Base-by-base conservation (phyloP, 2,113 vertebrate species). In the Onychorhynchus coronatus region DNA sequence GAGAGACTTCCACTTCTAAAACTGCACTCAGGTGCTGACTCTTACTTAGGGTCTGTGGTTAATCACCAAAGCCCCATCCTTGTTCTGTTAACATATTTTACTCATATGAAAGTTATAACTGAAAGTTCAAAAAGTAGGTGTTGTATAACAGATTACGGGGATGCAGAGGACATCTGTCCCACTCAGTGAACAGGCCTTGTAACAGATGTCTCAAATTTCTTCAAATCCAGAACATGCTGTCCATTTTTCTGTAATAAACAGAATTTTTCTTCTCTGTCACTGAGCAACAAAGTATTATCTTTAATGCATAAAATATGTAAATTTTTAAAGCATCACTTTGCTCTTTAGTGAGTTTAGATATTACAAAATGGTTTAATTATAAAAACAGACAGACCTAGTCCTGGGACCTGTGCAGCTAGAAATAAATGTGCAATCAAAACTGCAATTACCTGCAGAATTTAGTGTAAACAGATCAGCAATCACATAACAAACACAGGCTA, bases 391-490 rank as follows among this genome's bases (percentile, higher is more conserved):
- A 98, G 98, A 98, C 97, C 98, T 98, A 98, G 98, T 98, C 98
- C 98, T 98, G 98, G 98, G 99, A 99, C 98, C 98, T 98, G 98
- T 98, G 98, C 98, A 98, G 98, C 98, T 98, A 98, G 98, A 99
- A 99, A 99, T 99, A 99, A 99, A 99, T 98, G 99, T 98, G 99
- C 98, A 99, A 99, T 99, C 99, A 99, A 99, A 99, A 99, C 99
- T 98, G 99, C 99, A 99, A 99, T 99, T 99, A 99, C 99, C 99
- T 99, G 98, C 98, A 99, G 98, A 99, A 99, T 99, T 99, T 99
- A 99, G 99, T 99, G 99, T 99, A 99, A 99, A 99, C 99, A 99
- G 99, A 99, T 99, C 98, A 98, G 98, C 98, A 99, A 98, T 99
- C 98, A 98, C 98, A 99, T 98, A 99, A 99, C 99, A 99, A 99